Evolutionary conservation across 2,888 invertebrate genomes (phyloP), one percentile per base, ranked within the genome.

Genomic region (Omphaloscelis lunosa): DNA sequence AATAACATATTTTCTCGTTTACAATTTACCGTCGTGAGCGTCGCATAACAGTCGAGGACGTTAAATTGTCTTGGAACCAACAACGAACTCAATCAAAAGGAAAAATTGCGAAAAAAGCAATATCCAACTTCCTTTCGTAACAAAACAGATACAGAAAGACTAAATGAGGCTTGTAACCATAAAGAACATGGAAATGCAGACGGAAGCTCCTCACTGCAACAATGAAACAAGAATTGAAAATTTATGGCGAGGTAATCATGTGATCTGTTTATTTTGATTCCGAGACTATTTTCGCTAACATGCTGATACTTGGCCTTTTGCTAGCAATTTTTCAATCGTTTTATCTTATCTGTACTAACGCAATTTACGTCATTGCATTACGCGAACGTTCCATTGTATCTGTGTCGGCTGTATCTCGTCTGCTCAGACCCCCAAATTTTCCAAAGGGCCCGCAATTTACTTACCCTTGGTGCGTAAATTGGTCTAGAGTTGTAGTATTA

Each of bases 391-490:
- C 74, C 67, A 78, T 72, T 79, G 80, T 85, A 79, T 80, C 69
- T 69, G 75, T 76, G 86, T 70, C 72, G 80, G 65, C 71, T 77
- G 83, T 86, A 86, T 89, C 89, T 88, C 88, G 77, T 89, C 83
- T 77, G 71, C 70, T 75, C 80, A 84, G 78, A 84, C 84, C 85
- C 45, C 89, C 79, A 84, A 85, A 86, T 82, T 83, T 88, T 80
- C 82, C 82, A 80, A 86, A 85, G 85, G 75, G 86, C 80, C 83
- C 86, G 89, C 90, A 91, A 91, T 91, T 89, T 89, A 89, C 86
- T 92, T 86, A 89, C 87, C 89, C 89, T 89, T 85, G 90, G 85
- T 83, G 89, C 90, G 92, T 89, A 92, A 91, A 92, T 91, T 91
- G 93, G 90, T 89, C 89, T 88, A 85, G 88, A 90, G 90, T 89